phyloP scores from a whole-genome alignment of 30 jellyfish, hydroid and myxozoan genomes.

The Rhopilema esculentum region DNA sequence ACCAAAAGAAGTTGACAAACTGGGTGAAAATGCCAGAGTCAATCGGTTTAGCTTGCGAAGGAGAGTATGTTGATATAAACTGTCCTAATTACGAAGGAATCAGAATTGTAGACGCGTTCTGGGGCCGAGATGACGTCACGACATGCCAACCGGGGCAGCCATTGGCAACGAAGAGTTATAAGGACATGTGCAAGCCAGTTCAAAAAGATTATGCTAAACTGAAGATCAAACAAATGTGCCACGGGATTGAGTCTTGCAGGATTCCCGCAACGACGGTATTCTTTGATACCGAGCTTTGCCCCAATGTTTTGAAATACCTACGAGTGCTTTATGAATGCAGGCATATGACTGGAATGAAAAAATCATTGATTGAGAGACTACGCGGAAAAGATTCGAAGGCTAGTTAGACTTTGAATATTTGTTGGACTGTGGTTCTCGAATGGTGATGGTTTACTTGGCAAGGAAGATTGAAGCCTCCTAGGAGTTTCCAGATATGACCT shows the following conservation, averaged over 20 bases:
- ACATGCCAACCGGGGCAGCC: constrained; percentile 90
- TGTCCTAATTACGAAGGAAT: constrained; percentile 95
- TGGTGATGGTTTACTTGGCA: too few relatives aligned
- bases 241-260: constrained; percentile 74
- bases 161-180: constrained; percentile 61
- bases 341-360: constrained; percentile 87
- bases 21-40: constrained; percentile 75
- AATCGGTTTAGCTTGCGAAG: constrained; percentile 88
- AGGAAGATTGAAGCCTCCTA: too few relatives aligned
- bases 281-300: constrained; percentile 94
- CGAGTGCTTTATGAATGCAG: constrained; percentile 91
- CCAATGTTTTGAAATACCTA: constrained; percentile 86
- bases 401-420: neutral
- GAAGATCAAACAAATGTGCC: constrained; percentile 87
- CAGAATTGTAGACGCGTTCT: constrained; percentile 80
- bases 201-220: constrained; percentile 77
- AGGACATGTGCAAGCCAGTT: constrained; percentile 86
- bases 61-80: constrained; percentile 75
- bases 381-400: neutral
- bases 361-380: constrained; percentile 48
- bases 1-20: constrained; percentile 74
- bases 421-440: neutral
- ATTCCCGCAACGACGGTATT: constrained; percentile 71
- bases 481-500: too few relatives aligned
- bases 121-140: constrained; percentile 95